These are phyloP conservation scores for Aethes cnicana DNA, from an alignment of 2,888 invertebrate species.

Conservation along the genomic window DNA sequence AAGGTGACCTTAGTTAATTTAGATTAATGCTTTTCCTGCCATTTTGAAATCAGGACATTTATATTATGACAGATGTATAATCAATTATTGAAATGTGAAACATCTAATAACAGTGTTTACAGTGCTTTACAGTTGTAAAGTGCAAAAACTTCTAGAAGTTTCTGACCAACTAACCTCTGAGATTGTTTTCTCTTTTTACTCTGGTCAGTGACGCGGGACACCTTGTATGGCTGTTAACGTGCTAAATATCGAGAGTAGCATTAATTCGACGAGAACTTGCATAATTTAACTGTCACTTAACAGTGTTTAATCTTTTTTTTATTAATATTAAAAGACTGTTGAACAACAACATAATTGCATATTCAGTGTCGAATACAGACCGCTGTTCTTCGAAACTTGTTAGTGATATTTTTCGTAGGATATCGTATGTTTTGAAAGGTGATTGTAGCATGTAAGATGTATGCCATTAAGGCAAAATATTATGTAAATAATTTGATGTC, in stretches of 20 bases:
- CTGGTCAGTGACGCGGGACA: too few relatives aligned
- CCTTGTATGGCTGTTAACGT: too few relatives aligned
- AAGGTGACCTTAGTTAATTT: too few relatives aligned
- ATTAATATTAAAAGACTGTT: conserved; percentile 21
- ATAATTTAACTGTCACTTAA: conserved; percentile 14
- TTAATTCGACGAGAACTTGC: conserved; percentile 11
- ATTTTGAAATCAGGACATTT: too few relatives aligned
- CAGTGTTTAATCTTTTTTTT: conserved; percentile 13
- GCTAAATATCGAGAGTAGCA: conserved; percentile 8
- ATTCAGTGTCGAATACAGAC: conserved; percentile 10
- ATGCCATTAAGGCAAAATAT: conserved; percentile 66
- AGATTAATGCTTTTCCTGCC: too few relatives aligned
- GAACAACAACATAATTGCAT: conserved; percentile 16
- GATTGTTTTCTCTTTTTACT: too few relatives aligned
- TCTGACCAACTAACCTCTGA: too few relatives aligned
- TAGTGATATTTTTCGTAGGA: conserved; percentile 42
- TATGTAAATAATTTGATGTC: conserved; percentile 67
- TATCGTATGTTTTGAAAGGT: conserved; percentile 46
- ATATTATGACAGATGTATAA: too few relatives aligned
- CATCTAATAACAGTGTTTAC: too few relatives aligned
- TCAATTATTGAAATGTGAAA: too few relatives aligned
- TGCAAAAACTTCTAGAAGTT: too few relatives aligned
- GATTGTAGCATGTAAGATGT: conserved; percentile 64
- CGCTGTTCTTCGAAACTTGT: conserved; percentile 21
- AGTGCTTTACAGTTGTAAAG: too few relatives aligned